Base-by-base conservation (phyloP, 2,113 vertebrate species). In the Psilopsiagon aymara region DNA sequence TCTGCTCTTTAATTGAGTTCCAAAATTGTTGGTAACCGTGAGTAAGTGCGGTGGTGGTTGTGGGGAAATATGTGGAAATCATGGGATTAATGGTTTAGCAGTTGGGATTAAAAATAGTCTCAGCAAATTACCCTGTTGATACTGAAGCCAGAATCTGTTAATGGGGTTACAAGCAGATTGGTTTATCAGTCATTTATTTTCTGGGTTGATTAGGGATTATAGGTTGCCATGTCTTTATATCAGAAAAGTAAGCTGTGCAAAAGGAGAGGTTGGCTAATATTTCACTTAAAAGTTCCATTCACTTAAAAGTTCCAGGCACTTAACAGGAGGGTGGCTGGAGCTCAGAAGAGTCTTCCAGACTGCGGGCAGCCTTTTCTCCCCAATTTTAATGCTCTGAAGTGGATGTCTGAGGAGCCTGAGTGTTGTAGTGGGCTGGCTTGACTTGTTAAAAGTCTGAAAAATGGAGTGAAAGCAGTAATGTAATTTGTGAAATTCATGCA, bases 61-160 rank as follows among this genome's bases (percentile, higher is more conserved):
- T 59, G 6, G 37, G 87, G 92, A 88, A 97, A 91, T 97, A 39
- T 95, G 88, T 97, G 71, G 96, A 97, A 98, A 98, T 97, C 85
- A 13, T 89, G 85, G 97, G 98, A 98, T 98, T 98, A 98, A 95
- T 98, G 97, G 97, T 97, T 97, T 96, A 97, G 95, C 86, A 92
- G 95, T 49, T 13, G 37, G 97, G 96, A 98, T 98, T 98, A 97
- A 97, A 97, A 97, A 97, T 96, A 96, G 90, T 93, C 70, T 86
- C 78, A 62, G 95, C 91, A 97, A 98, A 98, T 96, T 97, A 93
- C 94, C 96, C 89, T 92, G 94, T 97, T 97, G 95, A 95, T 88
- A 96, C 88, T 90, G 96, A 96, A 89, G 93, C 94, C 86, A 92
- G 97, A 88, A 81, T 96, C 97, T 97, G 95, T 87, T 97, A 94